phyloP scores from a whole-genome alignment of 1,140 invertebrate species.

The Portunus trituberculatus region DNA sequence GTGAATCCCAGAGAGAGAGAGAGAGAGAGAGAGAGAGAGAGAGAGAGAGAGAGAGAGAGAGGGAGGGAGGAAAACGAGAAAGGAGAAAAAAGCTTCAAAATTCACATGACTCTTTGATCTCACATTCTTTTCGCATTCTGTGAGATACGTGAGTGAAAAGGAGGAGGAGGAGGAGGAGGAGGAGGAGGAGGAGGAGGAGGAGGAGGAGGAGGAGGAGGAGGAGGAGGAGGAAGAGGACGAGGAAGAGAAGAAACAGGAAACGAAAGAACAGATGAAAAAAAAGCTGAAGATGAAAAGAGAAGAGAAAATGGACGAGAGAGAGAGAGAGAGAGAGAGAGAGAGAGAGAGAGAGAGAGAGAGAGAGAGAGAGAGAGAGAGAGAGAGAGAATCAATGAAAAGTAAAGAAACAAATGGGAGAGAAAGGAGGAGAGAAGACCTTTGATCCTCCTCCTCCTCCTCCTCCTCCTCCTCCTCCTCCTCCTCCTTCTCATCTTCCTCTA shows the following conservation, averaged over 20 bases:
- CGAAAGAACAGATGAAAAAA: background rate
- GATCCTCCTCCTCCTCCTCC: no score
- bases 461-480: no score
- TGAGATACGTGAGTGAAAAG: background rate
- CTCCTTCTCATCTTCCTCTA: background rate
- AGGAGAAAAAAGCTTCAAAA: background rate
- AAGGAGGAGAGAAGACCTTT: background rate
- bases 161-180: slow-evolving; percentile 18
- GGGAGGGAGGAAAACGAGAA: background rate
- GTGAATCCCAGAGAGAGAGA: no score
- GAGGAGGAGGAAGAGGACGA: background rate
- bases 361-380: slow-evolving; percentile 2
- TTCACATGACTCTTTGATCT: background rate
- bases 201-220: background rate
- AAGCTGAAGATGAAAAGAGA: background rate
- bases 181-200: background rate
- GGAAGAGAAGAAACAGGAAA: background rate
- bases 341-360: background rate
- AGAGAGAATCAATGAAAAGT: slow-evolving; percentile 15
- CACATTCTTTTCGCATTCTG: background rate
- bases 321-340: slow-evolving; percentile 31
- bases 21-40: no score
- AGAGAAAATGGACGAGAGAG: background rate
- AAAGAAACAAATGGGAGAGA: background rate
- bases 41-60: no score